Base-by-base conservation (phyloP, 1,140 invertebrate species). In the Philopotamus ludificatus region DNA sequence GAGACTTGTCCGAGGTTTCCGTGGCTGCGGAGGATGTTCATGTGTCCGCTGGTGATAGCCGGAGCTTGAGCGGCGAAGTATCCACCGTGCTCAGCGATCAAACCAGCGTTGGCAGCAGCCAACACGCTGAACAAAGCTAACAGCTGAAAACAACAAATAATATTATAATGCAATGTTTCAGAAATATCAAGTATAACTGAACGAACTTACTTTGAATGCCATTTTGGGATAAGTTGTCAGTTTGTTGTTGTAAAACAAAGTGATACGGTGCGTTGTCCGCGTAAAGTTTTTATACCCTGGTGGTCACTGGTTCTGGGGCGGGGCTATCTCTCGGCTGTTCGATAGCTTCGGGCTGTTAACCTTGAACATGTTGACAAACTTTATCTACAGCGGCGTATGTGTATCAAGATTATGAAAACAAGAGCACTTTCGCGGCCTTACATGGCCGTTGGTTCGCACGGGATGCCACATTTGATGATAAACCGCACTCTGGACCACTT, bases 1-100 rank as follows among this genome's bases (percentile, higher is more conserved):
- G 86, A 85, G 20, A 88, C 78, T 73, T 81, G 80, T 18, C 83
- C 84, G 20, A 88, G 74, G 73, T 88, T 88, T 59, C 84, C 87
- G 0, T 79, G 80, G 63, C 82, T 85, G 21, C 86, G 76, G 16
- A 84, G 72, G 42, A 85, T 86, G 73, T 89, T 87, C 45, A 83
- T 81, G 3, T 83, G 82, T 58, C 85, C 84, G 0, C 82, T 79
- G 22, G 84, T 83, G 28, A 86, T 73, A 0, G 86, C 81, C 3
- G 83, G 82, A 12, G 81, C 75, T 39, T 34, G 53, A 57, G 34
- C 53, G 1, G 20, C 12, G 3, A 60, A 10, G 25, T 23, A n/a
- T 18, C 39, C 55, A 44, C 15, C 28, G 8, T 57, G 54, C n/a
- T 44, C 39, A 34, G 68, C 62, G 8, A 70, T 39, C 25, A 63